These are phyloP conservation scores for Mythimna loreyi DNA, from an alignment of 2,888 invertebrate genomes.

Conservation along the genomic window DNA sequence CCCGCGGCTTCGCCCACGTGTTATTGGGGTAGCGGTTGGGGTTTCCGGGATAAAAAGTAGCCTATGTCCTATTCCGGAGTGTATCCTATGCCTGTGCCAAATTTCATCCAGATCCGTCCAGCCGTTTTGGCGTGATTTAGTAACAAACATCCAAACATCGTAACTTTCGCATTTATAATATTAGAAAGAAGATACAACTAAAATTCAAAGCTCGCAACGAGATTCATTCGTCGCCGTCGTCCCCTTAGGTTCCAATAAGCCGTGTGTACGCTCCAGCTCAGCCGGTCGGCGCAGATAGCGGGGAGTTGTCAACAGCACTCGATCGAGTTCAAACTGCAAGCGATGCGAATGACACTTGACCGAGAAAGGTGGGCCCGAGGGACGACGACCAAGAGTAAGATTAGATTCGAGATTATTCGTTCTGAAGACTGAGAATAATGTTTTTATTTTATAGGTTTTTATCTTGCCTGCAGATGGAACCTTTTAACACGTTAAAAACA, in stretches of 20 bases:
- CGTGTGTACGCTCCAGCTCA: constrained; percentile 22
- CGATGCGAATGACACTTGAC: constrained; percentile 66
- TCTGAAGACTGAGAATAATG: no score
- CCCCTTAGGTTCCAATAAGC: constrained; percentile 25
- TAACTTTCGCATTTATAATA: no score
- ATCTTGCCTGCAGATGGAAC: neutral
- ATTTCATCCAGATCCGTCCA: no score
- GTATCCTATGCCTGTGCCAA: no score
- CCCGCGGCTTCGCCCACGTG: no score
- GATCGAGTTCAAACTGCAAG: constrained; percentile 42
- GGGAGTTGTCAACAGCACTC: constrained; percentile 33
- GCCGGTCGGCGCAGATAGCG: constrained; percentile 5
- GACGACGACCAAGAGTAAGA: constrained; percentile 22
- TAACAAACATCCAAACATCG: no score
- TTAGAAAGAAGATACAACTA: no score
- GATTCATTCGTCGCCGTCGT: neutral
- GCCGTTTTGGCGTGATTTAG: no score
- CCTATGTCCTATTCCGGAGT: no score
- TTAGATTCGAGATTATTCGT: constrained; percentile 9
- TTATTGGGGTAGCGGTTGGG: no score
- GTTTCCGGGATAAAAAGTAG: no score
- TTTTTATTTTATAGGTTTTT: no score
- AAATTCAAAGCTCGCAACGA: neutral
- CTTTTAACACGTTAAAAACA: neutral
- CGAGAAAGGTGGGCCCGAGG: constrained; percentile 52